Base-by-base conservation (phyloP, 2,113 vertebrate genomes). In the Hiodon tergisus region DNA sequence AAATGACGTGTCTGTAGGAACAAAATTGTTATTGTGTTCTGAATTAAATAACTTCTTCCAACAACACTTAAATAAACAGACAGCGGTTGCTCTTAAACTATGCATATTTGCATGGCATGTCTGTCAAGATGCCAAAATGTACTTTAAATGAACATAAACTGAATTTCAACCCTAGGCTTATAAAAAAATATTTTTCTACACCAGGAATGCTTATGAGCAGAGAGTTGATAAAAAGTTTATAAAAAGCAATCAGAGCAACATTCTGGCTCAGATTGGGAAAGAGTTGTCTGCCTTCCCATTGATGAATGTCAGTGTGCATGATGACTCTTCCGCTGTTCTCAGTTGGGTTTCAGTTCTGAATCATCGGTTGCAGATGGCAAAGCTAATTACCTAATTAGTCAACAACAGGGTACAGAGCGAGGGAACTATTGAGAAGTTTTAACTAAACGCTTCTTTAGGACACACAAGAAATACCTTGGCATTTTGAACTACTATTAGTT, bases 291-390 rank as follows among this genome's bases (percentile, higher is more conserved):
- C 65, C 63, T 52, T 79, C 31, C 31, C 31, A 53, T 74, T 17
- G 70, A 52, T 73, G 69, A 62, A 58, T 83, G 84, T 81, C 84
- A 81, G n/a, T 6, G 53, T 47, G 74, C 86, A 83, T 84, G 83
- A 89, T 85, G 54, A 69, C 48, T 57, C 58, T 69, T 75, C 78
- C n/a, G 50, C 31, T 6, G 50, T 71, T 70, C 80, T 77, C 73
- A n/a, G 68, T 75, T 67, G 14, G 55, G 11, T 63, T 65, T 75
- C 78, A 76, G 77, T 81, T 82, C 80, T 78, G 62, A 81, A 72
- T 81, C 84, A 71, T 74, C 82, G 83, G 81, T 80, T 80, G 82
- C 87, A 90, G 87, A 87, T 88, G 85, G 88, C 80, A 72, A 54
- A 13, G 71, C 79, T 89, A 87, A 88, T 81, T 80, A 80, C 76